Percentiles rank a stretch among this genome's conserved stretches.
Conservation (phyloP, 2,113 vertebrate genomes). For the Stictonetta naevosa region DNA sequence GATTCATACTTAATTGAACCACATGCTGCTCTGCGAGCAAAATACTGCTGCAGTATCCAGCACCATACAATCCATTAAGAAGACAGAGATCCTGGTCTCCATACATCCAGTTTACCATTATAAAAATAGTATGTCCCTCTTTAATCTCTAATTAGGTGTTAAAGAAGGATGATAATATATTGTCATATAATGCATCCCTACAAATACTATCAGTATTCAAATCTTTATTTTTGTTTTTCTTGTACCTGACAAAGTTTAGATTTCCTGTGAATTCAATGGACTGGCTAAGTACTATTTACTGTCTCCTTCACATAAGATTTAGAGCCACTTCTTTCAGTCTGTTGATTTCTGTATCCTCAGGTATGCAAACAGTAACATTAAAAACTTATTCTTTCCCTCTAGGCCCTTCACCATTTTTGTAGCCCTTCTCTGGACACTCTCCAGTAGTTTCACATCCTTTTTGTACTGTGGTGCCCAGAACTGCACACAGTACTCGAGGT, state of each 20-base stretch:
- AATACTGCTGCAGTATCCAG: not conserved
- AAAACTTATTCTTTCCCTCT: not conserved
- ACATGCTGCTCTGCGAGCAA: not conserved
- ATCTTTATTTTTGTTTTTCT: not conserved
- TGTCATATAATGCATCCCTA: not conserved
- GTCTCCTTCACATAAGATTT: not conserved
- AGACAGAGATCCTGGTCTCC: not conserved
- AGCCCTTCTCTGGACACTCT: no score
- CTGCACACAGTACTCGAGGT: no score
- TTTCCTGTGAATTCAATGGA: not conserved
- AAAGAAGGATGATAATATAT: not conserved
- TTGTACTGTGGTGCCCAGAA: no score
- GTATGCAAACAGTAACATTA: not conserved
- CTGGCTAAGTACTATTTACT: not conserved
- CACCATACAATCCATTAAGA: not conserved
- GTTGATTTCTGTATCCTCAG: not conserved
- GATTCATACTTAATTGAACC: not conserved
- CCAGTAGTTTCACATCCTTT: no score
- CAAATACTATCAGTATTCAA: not conserved
- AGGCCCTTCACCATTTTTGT: no score
- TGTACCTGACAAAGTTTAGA: not conserved
- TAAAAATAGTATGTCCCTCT: not conserved
- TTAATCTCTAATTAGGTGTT: not conserved
- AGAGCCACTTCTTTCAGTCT: not conserved
- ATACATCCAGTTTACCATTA: not conserved